phyloP scores from a whole-genome alignment of 2,888 invertebrate genomes.

The Brachyptera putata region DNA sequence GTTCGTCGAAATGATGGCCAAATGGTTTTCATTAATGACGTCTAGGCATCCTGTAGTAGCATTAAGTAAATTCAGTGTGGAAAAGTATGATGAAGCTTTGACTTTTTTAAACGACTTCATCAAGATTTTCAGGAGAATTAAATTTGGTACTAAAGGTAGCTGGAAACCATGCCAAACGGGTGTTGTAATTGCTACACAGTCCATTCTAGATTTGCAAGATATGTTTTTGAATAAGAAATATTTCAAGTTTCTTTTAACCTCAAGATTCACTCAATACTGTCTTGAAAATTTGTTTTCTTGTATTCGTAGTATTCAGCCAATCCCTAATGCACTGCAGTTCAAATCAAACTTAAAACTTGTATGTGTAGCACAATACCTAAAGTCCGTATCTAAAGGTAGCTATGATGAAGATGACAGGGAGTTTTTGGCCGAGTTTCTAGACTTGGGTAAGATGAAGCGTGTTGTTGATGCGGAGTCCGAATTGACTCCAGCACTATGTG shows the following conservation, averaged over 20 bases:
- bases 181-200: not conserved
- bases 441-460: not conserved
- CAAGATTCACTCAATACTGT: too few relatives aligned
- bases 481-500: too few relatives aligned
- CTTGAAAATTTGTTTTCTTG: too few relatives aligned
- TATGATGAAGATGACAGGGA: constrained; percentile 23
- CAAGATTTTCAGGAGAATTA: not conserved
- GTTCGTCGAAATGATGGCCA: constrained; percentile 34
- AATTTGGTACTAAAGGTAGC: not conserved
- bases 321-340: not conserved
- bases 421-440: not conserved
- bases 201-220: not conserved
- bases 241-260: not conserved
- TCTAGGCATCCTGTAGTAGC: constrained; percentile 9
- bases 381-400: not conserved
- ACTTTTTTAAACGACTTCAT: not conserved
- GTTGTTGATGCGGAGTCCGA: not conserved
- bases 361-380: constrained; percentile 10
- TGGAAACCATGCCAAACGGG: constrained; percentile 17
- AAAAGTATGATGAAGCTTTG: not conserved
- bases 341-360: constrained; percentile 10
- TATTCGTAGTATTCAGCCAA: not conserved
- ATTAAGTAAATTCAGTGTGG: not conserved
- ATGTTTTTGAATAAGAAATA: not conserved
- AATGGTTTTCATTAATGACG: constrained; percentile 36